These are phyloP conservation scores for Melospiza georgiana DNA, from an alignment of 2,113 vertebrate genomes.

Conservation along the genomic window DNA sequence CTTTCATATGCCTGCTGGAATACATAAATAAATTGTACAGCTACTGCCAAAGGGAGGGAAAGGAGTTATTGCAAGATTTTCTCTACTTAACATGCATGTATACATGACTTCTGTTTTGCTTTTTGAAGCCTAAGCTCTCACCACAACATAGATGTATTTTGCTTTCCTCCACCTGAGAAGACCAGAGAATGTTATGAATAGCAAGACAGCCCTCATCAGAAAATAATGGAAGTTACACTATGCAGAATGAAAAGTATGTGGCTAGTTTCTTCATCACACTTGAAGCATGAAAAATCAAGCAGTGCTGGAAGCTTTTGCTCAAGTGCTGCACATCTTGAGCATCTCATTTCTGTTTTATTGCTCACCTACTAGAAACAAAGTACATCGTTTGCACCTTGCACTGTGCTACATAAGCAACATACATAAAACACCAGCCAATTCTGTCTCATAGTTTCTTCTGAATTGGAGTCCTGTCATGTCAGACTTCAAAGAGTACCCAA, in stretches of 20 bases:
- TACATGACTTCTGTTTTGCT: background rate
- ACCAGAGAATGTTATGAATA: background rate
- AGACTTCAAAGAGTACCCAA: background rate
- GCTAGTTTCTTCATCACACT: background rate
- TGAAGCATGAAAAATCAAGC: background rate
- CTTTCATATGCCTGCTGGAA: background rate
- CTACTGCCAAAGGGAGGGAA: background rate
- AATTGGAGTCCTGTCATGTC: background rate
- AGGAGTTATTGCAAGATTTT: background rate
- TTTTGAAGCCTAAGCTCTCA: background rate
- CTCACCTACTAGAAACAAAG: background rate
- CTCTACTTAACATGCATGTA: background rate
- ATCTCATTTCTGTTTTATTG: background rate
- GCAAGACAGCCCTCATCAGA: background rate
- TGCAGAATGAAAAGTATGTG: background rate
- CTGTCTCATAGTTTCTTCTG: background rate
- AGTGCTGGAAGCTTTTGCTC: background rate
- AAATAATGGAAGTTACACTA: background rate
- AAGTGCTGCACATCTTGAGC: background rate
- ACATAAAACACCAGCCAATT: background rate
- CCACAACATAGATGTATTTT: background rate
- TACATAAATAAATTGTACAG: background rate
- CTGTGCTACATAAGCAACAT: background rate
- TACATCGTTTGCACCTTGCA: background rate
- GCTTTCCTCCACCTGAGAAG: background rate